A percentile compares a stretch with the other conserved stretches of the same genome.
These are phyloP conservation scores for Todiramphus chloris DNA, from an alignment of 2,113 vertebrate species.

Conservation along the genomic window DNA sequence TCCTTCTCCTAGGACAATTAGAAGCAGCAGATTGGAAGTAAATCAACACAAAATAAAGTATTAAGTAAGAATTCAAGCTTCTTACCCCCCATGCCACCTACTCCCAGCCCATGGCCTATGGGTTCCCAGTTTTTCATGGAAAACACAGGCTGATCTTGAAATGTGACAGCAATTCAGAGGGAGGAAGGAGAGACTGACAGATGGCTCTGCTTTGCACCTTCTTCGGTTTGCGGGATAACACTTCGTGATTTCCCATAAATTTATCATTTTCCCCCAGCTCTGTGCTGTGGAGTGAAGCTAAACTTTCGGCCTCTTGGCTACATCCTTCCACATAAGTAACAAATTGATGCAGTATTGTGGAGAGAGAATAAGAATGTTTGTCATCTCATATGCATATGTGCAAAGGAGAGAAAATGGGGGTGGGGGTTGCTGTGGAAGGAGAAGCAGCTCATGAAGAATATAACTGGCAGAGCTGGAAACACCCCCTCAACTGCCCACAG, in stretches of 20 bases:
- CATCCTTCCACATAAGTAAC: not conserved
- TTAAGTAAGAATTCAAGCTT: not conserved
- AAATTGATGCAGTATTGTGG: not conserved
- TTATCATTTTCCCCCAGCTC: not conserved
- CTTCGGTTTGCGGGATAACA: slow-evolving; percentile 23
- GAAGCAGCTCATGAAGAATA: not conserved
- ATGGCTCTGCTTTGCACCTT: slow-evolving; percentile 56
- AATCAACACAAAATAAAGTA: slow-evolving; percentile 4
- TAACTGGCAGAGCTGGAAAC: not conserved
- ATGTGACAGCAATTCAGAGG: not conserved
- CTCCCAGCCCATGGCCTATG: not conserved
- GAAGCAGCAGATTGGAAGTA: slow-evolving; percentile 5
- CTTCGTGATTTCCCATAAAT: slow-evolving; percentile 23
- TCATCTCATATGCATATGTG: not conserved
- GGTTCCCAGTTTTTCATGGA: slow-evolving; percentile 26
- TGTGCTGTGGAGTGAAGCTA: not conserved
- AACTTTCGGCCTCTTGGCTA: slow-evolving; percentile 11
- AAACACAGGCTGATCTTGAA: slow-evolving; percentile 33
- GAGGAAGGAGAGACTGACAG: slow-evolving; percentile 51
- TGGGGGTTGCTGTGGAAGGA: not conserved
- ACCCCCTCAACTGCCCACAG: slow-evolving; percentile 18
- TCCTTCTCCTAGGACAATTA: not conserved
- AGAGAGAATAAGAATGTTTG: not conserved
- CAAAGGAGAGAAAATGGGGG: not conserved
- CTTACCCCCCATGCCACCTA: slow-evolving; percentile 6